These are phyloP conservation scores for Plecotus auritus DNA, from an alignment of 2,113 vertebrate species.

Conservation along the genomic window DNA sequence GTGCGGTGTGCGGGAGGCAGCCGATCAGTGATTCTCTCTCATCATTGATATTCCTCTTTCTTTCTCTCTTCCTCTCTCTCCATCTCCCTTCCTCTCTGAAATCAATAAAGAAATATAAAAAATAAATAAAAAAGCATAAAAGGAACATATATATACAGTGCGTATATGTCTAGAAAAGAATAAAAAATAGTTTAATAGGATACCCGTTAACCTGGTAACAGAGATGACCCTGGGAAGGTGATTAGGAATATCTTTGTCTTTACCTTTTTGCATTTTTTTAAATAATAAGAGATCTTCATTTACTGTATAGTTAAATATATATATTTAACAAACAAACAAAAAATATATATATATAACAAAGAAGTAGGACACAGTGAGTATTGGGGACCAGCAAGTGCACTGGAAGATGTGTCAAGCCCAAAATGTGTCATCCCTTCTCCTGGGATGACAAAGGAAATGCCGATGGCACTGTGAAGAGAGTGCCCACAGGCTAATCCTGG, in stretches of 20 bases:
- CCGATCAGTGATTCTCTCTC: no score
- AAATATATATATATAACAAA: not conserved
- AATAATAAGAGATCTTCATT: not conserved
- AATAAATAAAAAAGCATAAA: not conserved
- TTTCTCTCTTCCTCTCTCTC: no score
- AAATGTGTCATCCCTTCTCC: not conserved
- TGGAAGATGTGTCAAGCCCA: not conserved
- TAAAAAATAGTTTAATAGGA: not conserved
- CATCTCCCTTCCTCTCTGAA: no score
- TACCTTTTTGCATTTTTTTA: not conserved
- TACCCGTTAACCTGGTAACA: not conserved
- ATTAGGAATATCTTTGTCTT: not conserved
- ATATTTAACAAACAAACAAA: not conserved
- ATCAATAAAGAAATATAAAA: no score
- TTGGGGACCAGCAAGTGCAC: not conserved
- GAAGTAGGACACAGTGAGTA: not conserved
- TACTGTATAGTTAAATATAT: not conserved
- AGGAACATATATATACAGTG: not conserved
- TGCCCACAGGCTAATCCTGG: not conserved
- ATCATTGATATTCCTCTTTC: no score
- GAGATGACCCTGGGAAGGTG: not conserved
- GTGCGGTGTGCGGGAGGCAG: no score
- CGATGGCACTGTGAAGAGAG: not conserved
- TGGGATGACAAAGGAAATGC: not conserved
- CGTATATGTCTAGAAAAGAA: not conserved